Evolutionary conservation across 2,888 invertebrate species (phyloP), one percentile per base, ranked within the genome.

Genomic region (Cosmia pyralina): DNA sequence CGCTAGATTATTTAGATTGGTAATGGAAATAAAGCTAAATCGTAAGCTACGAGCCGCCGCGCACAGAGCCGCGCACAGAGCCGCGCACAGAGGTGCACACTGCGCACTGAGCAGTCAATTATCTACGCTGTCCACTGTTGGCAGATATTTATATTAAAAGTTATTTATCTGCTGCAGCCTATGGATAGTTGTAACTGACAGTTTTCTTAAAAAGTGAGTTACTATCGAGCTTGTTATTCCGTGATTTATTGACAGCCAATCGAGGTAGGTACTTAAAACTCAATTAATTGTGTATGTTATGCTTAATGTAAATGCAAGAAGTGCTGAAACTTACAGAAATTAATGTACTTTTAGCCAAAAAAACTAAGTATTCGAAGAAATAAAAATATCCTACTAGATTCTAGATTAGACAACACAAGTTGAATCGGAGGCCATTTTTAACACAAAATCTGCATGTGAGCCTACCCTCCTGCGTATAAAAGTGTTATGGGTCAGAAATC

Each of bases 71-170:
- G 34, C 60, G 22, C 4, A 28, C 46, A n/a, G n/a, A n/a, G 74
- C 44, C 73, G 53, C 53, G 22, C 2, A 19, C 73, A 72, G 60
- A 55, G 41, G 34, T 34, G 53, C 41, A 53, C 34, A 44, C 48
- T 34, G 34, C 60, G 22, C 4, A 28, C 46, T 52, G 34, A 17
- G 60, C 79, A 44, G 19, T 75, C 50, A 60, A 75, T 79, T 62
- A 73, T 79, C 17, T 19, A 28, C 7, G 5, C 73, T 38, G 22
- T 17, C 41, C 55, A 73, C 62, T 73, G 79, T 75, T 57, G 75
- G 62, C 73, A 75, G 60, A 75, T 79, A 50, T 79, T 75, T 75
- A 73, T 79, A 75, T 57, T 73, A 46, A 22, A 57, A 62, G 48
- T 59, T 38, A 75, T 79, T 73, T 79, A 75, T 73, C 34, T 44